Evolutionary conservation across 2,113 vertebrate species (phyloP).

Genomic region (Apodemus speciosus): DNA sequence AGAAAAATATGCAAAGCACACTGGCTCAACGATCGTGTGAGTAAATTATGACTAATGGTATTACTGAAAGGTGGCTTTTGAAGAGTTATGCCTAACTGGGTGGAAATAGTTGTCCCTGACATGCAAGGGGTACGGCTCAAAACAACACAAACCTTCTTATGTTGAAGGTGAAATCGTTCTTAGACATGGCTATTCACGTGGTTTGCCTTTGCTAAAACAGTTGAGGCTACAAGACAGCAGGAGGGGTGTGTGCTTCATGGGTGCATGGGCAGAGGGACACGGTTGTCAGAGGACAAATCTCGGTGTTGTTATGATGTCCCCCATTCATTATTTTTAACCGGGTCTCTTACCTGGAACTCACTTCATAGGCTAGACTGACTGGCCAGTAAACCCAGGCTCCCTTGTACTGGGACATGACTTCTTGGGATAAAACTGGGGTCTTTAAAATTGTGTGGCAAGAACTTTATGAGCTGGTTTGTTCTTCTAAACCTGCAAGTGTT

Average conservation of each 20-base stretch:
- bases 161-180: not conserved
- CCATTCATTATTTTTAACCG: too few species aligned
- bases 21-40: not conserved
- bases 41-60: not conserved
- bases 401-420: not conserved
- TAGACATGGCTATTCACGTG: not conserved
- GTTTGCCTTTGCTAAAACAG: not conserved
- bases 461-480: too few species aligned
- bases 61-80: not conserved
- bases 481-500: not conserved
- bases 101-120: not conserved
- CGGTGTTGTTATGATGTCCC: too few species aligned
- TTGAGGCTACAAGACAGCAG: not conserved
- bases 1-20: slow-evolving; percentile 22
- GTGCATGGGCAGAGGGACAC: too few species aligned
- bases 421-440: not conserved
- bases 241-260: not conserved
- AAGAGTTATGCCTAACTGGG: not conserved
- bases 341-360: not conserved
- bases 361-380: too few species aligned
- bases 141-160: not conserved
- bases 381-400: too few species aligned
- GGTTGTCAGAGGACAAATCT: not conserved
- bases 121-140: slow-evolving; percentile 3
- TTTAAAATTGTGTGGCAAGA: not conserved